Evolutionary conservation across 2,113 vertebrate genomes (phyloP), one percentile per base, ranked within the genome.

Genomic region (Odontophorus gujanensis): DNA sequence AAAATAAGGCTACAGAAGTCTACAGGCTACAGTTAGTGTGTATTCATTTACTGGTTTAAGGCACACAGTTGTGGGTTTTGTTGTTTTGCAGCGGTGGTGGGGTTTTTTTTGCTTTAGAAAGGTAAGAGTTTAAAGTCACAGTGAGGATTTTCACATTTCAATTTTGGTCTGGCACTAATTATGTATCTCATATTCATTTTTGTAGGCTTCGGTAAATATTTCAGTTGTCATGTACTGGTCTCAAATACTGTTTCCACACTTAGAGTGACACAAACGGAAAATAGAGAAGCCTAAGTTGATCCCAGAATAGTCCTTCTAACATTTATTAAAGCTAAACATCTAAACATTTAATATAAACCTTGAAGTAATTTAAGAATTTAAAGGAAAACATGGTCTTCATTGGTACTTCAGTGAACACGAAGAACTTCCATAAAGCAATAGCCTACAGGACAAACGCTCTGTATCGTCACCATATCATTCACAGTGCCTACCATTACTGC

Each of bases 111-210:
- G 32, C 75, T 71, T 78, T 90, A 93, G 74, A 95, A 83, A 69
- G 96, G 88, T 97, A 40, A 38, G 93, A 94, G 62, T 92, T 94
- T 79, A 72, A 95, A 87, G 80, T 97, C 97, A 97, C 96, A 98
- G 97, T 97, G 97, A 96, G 87, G 55, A 95, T 81, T 84, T 48
- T 48, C 32, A 38, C 65, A 45, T 94, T 81, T 96, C 65, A 92
- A 0, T 93, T 96, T 97, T 97, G 92, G 93, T 92, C 88, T 98
- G 79, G 24, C 95, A 96, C 81, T 82, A 77, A 62, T 81, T 75
- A 32, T 28, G 2, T n/a, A 5, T 61, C 40, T 88, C 58, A 81
- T 20, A 1, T 48, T 62, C 76, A 34, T 28, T n/a, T 38, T 28
- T 67, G 42, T 30, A 86, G 58, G 80, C n/a, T 71, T 67, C 51